These are phyloP conservation scores for Drosophila multiciliata DNA, from an alignment of 2,888 invertebrate genomes.

Conservation along the genomic window DNA sequence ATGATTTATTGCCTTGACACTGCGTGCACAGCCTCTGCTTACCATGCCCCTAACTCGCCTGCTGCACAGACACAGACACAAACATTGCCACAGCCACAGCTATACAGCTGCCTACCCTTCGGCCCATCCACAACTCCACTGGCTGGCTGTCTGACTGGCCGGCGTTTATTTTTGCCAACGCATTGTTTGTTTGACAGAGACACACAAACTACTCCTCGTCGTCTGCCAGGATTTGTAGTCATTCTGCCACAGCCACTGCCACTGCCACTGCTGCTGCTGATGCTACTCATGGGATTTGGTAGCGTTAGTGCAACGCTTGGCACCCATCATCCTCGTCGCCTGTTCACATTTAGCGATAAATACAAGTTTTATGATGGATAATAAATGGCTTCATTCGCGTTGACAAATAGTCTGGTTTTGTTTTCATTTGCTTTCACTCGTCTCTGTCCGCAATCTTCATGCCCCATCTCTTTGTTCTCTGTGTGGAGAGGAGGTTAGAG, in stretches of 20 bases:
- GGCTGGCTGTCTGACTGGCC: not conserved
- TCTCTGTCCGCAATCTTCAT: constrained; percentile 19
- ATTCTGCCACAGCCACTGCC: constrained; percentile 25
- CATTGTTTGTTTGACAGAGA: constrained; percentile 76
- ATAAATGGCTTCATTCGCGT: constrained; percentile 84
- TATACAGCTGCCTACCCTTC: constrained; percentile 9
- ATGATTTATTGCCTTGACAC: constrained; percentile 81
- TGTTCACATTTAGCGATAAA: constrained; percentile 79
- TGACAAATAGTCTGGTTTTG: constrained; percentile 82
- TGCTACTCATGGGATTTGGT: constrained; percentile 61
- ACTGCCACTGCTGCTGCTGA: constrained; percentile 24
- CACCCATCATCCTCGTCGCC: constrained; percentile 27
- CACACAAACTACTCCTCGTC: constrained; percentile 63
- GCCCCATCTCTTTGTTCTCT: no score
- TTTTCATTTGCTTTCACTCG: constrained; percentile 74
- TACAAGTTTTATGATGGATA: constrained; percentile 84
- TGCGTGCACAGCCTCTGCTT: constrained; percentile 42
- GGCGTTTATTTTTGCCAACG: constrained; percentile 66
- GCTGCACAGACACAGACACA: not conserved
- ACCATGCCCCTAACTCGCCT: not conserved
- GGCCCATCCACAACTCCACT: not conserved
- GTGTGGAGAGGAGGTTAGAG: no score
- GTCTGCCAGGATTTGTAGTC: constrained; percentile 74
- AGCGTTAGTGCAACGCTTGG: constrained; percentile 47
- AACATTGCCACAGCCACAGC: constrained; percentile 14